Evolutionary conservation across 2,888 invertebrate species (phyloP), one percentile per base, ranked within the genome.

Genomic region (Zhuqinia jingwanae): DNA sequence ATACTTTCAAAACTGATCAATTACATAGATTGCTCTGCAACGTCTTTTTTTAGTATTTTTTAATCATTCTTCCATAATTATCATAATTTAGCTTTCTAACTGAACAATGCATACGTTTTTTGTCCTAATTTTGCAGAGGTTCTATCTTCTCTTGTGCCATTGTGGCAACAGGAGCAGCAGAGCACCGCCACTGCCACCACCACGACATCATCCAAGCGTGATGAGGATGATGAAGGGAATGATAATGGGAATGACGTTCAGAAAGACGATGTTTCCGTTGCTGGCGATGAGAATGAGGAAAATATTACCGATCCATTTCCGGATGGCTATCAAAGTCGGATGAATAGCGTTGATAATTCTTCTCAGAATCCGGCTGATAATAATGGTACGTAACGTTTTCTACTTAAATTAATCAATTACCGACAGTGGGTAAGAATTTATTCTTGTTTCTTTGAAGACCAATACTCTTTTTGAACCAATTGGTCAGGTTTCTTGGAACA

Each of bases 321-420:
- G 20, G 84, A 84, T 27, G 84, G 84, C 3, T 77, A 20, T 50
- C 77, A 56, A 11, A 84, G 84, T 56, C 84, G 84, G 2, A 17
- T 56, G 13, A 84, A 56, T 17, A 84, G 68, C 27, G 17, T 56
- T 53, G 77, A 77, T 10, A 42, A 15, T 50, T 2, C 50, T 2
- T 15, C 50, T 8, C 2, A 5, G 13, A 50, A 50, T 50, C 15
- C 50, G 2, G 50, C 2, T 50, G 50, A 50, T n/a, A n/a, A n/a
- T n/a, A 15, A 13, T 15, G 50, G 8, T 2, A 50, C 8, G 36
- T 36, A 36, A 36, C n/a, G n/a, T 36, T 36, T 36, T 36, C 8
- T 36, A 36, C 3, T 36, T 8, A 6, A 8, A 36, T 36, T 36
- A 8, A 36, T 36, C 36, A 36, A 36, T 8, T 36, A 8, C 8